Base-by-base conservation (phyloP, 2,113 vertebrate species). In the Sclerurus mexicanus region DNA sequence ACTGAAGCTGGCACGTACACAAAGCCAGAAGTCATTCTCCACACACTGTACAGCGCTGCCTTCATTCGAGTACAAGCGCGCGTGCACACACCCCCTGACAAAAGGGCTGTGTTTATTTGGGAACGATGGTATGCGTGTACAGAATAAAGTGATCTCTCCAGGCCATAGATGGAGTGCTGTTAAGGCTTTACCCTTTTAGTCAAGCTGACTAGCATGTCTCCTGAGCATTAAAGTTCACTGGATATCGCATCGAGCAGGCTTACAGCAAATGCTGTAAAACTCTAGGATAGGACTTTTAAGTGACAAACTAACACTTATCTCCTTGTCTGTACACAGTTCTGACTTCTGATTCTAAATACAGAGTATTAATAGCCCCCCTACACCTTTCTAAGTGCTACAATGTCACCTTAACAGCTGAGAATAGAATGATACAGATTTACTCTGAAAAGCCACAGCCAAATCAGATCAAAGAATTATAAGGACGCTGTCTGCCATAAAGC, bases 401-500 rank as follows among this genome's bases (percentile, higher is more conserved):
- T 91, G 96, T 96, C 95, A 97, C 94, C 90, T 95, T 90, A 96
- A 63, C 47, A 68, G 96, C 96, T 95, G 87, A 92, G 96, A 97
- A 97, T 90, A 96, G 95, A 94, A 71, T 5, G 90, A 64, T 93
- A 96, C 87, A 92, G 95, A 95, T 97, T 96, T 96, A 96, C 88
- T 88, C 93, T 63, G 90, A 95, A 97, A 97, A 97, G 94, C 92
- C 81, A 95, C 93, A 93, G 94, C 72, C 96, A 97, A 97, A 98
- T 97, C 95, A 97, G 96, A 97, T 96, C 96, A 98, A 97, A 93
- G 96, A 95, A 97, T 97, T 97, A 94, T 67, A 95, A 92, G 93
- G 96, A 95, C 83, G 80, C 64, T 90, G 96, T 88, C 95, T 95
- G 90, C 91, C 93, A 93, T 52, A 96, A 96, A 97, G 90, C 91